These are phyloP conservation scores for Cyprinodon variegatus DNA, from an alignment of 2,113 vertebrate genomes.

Conservation along the genomic window DNA sequence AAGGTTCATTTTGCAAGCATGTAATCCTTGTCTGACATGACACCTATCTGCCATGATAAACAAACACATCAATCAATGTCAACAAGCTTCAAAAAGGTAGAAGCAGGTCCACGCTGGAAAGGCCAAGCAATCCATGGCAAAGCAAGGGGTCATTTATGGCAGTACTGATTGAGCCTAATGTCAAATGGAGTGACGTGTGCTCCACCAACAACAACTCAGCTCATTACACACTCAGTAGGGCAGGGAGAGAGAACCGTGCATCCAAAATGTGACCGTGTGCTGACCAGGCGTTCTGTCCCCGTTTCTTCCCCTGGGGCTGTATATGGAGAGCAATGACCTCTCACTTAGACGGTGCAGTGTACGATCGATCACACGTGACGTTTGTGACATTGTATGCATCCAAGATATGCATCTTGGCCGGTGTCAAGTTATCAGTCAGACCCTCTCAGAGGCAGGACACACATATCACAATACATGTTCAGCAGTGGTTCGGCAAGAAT, in stretches of 20 bases:
- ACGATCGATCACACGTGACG: slow-evolving; percentile 72
- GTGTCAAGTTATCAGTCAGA: slow-evolving; percentile 65
- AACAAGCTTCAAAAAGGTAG: slow-evolving; percentile 45
- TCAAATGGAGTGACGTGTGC: slow-evolving; percentile 66
- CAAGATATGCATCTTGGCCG: slow-evolving; percentile 50
- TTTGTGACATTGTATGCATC: slow-evolving; percentile 68
- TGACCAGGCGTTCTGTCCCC: slow-evolving; percentile 70
- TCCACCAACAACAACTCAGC: slow-evolving; percentile 61
- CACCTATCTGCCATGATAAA: slow-evolving; percentile 70
- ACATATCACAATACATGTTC: slow-evolving; percentile 59
- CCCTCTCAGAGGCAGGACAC: slow-evolving; percentile 53
- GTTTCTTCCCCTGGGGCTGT: slow-evolving; percentile 41
- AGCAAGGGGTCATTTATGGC: slow-evolving; percentile 41
- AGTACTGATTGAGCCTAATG: slow-evolving; percentile 60
- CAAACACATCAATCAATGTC: slow-evolving; percentile 72
- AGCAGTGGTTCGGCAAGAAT: slow-evolving; percentile 11
- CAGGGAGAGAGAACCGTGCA: slow-evolving; percentile 42
- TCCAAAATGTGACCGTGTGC: slow-evolving; percentile 74
- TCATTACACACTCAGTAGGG: slow-evolving; percentile 68
- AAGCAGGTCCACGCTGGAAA: slow-evolving; percentile 24
- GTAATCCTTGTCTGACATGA: slow-evolving; percentile 66
- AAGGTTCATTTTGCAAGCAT: slow-evolving; percentile 54
- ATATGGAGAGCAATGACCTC: slow-evolving; percentile 67
- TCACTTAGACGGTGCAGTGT: slow-evolving; percentile 45
- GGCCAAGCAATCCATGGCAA: slow-evolving; percentile 32